Evolutionary conservation across 2,797 vertebrate species (phyloP), one percentile per base, ranked within the genome.

Genomic region (Diplodus sargus): DNA sequence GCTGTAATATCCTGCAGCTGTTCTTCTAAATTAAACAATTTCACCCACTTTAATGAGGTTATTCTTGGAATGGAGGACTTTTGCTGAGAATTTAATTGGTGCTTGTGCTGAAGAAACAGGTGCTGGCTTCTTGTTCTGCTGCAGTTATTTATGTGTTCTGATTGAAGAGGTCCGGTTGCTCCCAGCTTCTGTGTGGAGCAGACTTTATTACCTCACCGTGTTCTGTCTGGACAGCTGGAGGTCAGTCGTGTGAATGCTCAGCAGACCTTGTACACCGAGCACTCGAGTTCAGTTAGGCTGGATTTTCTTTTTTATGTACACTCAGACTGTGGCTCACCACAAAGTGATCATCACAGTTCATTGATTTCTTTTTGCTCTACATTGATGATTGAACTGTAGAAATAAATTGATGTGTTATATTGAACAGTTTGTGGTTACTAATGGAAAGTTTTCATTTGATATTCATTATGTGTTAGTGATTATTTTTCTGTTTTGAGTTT

Each of bases 11-110:
- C 62, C 71, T 53, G 47, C 53, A 64, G 67, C 25, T 30, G 57
- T 68, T 71, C 25, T 6, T 53, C 76, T 34, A 30, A 76, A 76
- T 69, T 9, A 59, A 73, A 69, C 42, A 42, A 30, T 62, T 48
- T 70, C 2, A 54, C 14, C 8, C 52, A 45, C 23, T 56, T 61
- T 57, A 53, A 65, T 39, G 5, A 4, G 48, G 48, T 28, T 59
- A 64, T 49, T 59, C 28, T 39, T 15, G 8, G 14, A 58, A 12
- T 22, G 11, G 20, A 48, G 13, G 25, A 3, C 51, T 42, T 75
- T 42, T 28, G 12, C 20, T 30, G 53, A 47, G 51, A 58, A 43
- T 43, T 17, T 15, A 43, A 52, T 5, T 43, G 48, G 5, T 43
- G 15, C 14, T 16, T 34, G 3, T 28, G n/a, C n/a, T 42, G n/a